A percentile compares a stretch with the other conserved stretches of the same genome.
Conservation (phyloP, 2,888 invertebrate species). For the Pinctada fucata region DNA sequence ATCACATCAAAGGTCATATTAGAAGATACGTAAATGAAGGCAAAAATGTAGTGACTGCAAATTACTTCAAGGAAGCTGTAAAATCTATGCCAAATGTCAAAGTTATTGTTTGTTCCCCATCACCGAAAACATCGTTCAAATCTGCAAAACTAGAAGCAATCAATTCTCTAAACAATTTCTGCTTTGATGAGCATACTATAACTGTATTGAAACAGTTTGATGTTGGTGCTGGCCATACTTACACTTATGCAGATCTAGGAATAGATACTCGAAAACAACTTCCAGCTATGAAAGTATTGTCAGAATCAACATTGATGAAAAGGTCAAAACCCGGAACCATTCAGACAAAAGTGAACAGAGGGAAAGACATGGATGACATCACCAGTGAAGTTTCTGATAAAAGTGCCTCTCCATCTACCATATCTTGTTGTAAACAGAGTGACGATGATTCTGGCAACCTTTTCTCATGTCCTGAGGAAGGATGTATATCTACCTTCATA, state of each 20-base stretch:
- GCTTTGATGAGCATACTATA: not conserved
- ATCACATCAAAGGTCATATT: constrained; percentile 26
- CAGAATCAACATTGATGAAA: not conserved
- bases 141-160: constrained; percentile 17
- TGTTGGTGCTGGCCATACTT: constrained; percentile 13
- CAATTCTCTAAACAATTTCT: constrained; percentile 12
- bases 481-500: constrained; percentile 1
- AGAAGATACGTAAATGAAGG: constrained; percentile 37
- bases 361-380: not conserved
- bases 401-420: not conserved
- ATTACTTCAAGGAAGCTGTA: constrained; percentile 23
- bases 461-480: constrained; percentile 19
- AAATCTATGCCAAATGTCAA: constrained; percentile 16
- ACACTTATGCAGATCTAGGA: constrained; percentile 14
- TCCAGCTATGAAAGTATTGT: constrained; percentile 6
- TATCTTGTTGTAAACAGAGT: too few species aligned
- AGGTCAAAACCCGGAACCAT: not conserved
- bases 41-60: constrained; percentile 31
- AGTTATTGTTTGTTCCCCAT: constrained; percentile 23
- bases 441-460: too few species aligned
- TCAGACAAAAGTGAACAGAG: not conserved
- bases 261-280: too few species aligned
- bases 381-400: not conserved
- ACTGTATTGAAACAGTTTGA: constrained; percentile 22
- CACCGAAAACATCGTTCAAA: too few species aligned